Base-by-base conservation (phyloP, 2,888 invertebrate species). In the Invenusta paracnida region DNA sequence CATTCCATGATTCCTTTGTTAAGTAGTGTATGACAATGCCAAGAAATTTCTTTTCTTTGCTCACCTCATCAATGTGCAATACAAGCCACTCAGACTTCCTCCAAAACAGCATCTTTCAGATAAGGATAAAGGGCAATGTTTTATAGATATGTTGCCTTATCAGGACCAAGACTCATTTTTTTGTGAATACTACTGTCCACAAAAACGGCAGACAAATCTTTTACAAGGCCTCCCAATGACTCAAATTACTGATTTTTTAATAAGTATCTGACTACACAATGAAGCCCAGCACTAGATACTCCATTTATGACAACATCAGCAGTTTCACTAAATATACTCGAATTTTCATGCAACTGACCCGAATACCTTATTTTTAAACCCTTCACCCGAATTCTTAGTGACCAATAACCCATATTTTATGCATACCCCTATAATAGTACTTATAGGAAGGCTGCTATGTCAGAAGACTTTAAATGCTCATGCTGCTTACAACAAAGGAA, bases 151-250 rank as follows among this genome's bases (percentile, higher is more conserved):
- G 73, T 73, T 73, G 73, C 73, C 73, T 73, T 73, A 73, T 73
- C 2, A 73, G 5, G 73, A 73, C 73, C 73, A 73, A 73, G 48
- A 73, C 73, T 23, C 11, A n/a, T 73, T 73, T 73, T 73, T 73
- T 73, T 5, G 73, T 13, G 25, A 73, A 73, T n/a, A 73, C 73
- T 73, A 73, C 73, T 73, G 73, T 23, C 73, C 73, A 73, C 73
- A 73, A 73, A 73, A 73, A 73, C 23, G 25, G 23, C 73, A 73
- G 73, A 73, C 27, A 73, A 73, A 73, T 73, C 25, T 13, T 73
- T 73, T 73, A 73, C 73, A 73, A 73, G 73, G 73, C 23, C 73
- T 73, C 73, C 73, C 73, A 73, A 73, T 73, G 73, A 73, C 73
- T 23, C 73, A 73, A 73, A 48, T 17, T 48, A 48, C 5, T 5